Evolutionary conservation across 2,888 invertebrate species (phyloP), one percentile per base, ranked within the genome.

Genomic region (Drosophila subsilvestris): DNA sequence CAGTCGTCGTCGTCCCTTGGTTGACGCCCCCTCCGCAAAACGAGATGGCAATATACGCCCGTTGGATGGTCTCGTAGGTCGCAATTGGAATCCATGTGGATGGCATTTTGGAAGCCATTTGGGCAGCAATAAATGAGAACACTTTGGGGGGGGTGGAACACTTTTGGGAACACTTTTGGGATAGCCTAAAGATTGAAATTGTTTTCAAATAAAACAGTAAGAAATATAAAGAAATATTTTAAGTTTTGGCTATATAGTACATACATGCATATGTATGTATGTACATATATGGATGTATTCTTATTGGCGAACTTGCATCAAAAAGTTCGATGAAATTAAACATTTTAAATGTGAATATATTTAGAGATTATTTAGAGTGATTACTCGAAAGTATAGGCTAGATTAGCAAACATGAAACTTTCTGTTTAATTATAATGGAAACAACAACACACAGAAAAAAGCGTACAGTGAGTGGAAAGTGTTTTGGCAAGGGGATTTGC

Each of bases 21-120:
- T 54, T 55, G 71, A 78, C 81, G 85, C 80, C 78, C 78, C 49
- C 43, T 44, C 47, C 18, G 70, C 51, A 20, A 27, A 84, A 71
- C 65, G 78, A 75, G 81, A 75, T 14, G 58, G 37, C 37, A 37
- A 37, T n/a, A 37, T 2, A 1, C 12, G 25, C 9, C 6, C 27
- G 27, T 9, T 27, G 27, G 9, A 27, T 27, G 8, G 27, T 27
- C 27, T 27, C 27, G 27, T 6, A 14, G 37, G 37, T 12, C 37
- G 37, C 37, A 14, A 6, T n/a, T 37, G 37, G 37, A 78, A 12
- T 32, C 20, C 51, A 70, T 82, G 73, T 73, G 76, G 72, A 75
- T n/a, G 4, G 66, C 45, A 63, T 49, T 49, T 49, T 45, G 51
- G 18, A 27, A 2, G n/a, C 6, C 51, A 12, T 18, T 51, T 9